These are phyloP conservation scores for Coracias cyanogaster DNA, from an alignment of 2,797 vertebrate genomes.

Conservation along the genomic window DNA sequence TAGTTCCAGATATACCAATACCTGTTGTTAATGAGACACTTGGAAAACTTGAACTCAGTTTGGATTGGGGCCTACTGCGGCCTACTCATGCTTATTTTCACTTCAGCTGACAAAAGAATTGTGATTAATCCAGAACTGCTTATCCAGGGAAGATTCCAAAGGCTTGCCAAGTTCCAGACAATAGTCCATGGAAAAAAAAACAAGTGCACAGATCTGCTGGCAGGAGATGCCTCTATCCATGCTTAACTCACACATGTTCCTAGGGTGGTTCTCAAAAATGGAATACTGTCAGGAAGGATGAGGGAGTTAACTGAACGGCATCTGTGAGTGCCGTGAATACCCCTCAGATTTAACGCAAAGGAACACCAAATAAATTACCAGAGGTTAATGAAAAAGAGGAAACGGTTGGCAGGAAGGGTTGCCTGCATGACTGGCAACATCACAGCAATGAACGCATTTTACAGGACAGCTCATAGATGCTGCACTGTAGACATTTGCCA, in stretches of 20 bases:
- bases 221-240: neutral
- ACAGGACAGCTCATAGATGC: neutral
- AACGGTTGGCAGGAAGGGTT: neutral
- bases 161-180: constrained; percentile 12
- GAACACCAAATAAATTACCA: neutral
- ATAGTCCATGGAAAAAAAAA: constrained; percentile 20
- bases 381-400: neutral
- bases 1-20: neutral
- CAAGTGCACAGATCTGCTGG: neutral
- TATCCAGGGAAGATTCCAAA: constrained; percentile 33
- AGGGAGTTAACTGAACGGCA: neutral
- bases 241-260: neutral
- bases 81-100: neutral
- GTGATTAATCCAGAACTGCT: constrained; percentile 21
- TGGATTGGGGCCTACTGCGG: neutral
- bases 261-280: neutral
- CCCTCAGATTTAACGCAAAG: neutral
- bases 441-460: neutral
- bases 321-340: neutral
- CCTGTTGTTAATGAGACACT: neutral
- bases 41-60: neutral
- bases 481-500: neutral
- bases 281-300: neutral
- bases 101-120: neutral
- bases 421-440: neutral